Evolutionary conservation across 92 coral and sea anemone species (phyloP).

Genomic region (Plumapathes pennacea): DNA sequence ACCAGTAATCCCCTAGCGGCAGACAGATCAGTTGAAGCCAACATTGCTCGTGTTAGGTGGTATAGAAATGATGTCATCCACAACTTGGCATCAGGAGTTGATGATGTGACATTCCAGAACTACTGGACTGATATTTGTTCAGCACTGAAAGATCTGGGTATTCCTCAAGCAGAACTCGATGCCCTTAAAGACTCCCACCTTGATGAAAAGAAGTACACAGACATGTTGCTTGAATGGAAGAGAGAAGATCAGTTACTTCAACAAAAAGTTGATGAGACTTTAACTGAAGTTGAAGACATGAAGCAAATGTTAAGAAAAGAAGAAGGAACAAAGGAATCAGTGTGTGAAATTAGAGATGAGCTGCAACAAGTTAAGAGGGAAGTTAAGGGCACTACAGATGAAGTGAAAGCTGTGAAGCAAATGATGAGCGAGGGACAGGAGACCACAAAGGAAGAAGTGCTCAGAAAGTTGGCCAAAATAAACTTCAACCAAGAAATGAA

Average conservation of each 20-base stretch:
- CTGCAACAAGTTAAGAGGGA: too few relatives aligned
- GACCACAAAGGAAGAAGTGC: neutral
- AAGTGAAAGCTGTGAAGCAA: too few relatives aligned
- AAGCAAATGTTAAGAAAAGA: neutral
- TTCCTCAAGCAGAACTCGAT: slow-evolving; percentile 26
- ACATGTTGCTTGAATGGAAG: slow-evolving; percentile 11
- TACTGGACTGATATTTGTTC: slow-evolving; percentile 51
- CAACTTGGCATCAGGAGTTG: slow-evolving; percentile 7
- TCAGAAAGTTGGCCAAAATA: slow-evolving; percentile 33
- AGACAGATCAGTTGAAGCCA: slow-evolving; percentile 38
- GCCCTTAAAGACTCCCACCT: slow-evolving; percentile 26
- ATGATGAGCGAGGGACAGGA: too few relatives aligned
- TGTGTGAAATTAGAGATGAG: too few relatives aligned
- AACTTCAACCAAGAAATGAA: slow-evolving; percentile 48
- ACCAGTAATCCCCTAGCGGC: slow-evolving; percentile 32
- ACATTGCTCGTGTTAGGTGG: slow-evolving; percentile 33
- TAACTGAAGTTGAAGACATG: neutral
- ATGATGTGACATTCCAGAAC: slow-evolving; percentile 26
- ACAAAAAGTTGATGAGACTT: neutral
- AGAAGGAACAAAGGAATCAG: too few relatives aligned
- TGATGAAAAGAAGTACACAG: slow-evolving; percentile 1
- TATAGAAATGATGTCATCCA: slow-evolving; percentile 45
- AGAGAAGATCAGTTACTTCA: slow-evolving; percentile 1
- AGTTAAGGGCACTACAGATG: slow-evolving; percentile 5
- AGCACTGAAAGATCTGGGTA: slow-evolving; percentile 38